Conservation (phyloP, 2,797 vertebrate genomes). For the Rousettus madagascariensis region DNA sequence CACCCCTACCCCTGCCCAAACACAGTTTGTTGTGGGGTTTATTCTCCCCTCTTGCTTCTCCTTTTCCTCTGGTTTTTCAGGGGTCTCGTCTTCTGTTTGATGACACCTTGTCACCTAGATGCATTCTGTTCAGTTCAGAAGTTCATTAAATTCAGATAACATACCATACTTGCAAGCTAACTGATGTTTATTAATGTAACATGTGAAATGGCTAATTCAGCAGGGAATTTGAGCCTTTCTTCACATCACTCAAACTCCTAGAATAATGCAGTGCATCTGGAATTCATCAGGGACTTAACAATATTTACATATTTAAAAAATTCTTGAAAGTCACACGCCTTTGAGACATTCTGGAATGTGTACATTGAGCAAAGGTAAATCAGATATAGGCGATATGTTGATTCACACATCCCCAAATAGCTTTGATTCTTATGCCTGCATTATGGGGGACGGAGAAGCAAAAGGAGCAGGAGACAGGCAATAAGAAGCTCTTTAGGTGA, state of each 20-base stretch:
- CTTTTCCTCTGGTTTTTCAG: neutral
- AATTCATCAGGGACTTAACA: slow-evolving; percentile 66
- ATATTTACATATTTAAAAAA: slow-evolving; percentile 75
- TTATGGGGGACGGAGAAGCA: neutral
- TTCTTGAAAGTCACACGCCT: slow-evolving; percentile 79
- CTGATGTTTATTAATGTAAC: slow-evolving; percentile 78
- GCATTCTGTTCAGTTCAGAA: slow-evolving; percentile 70
- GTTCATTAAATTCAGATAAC: slow-evolving; percentile 77
- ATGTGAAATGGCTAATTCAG: slow-evolving; percentile 59
- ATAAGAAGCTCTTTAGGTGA: neutral
- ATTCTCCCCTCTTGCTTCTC: neutral
- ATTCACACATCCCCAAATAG: slow-evolving; percentile 1
- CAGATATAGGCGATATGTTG: slow-evolving; percentile 47
- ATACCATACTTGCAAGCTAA: slow-evolving; percentile 56
- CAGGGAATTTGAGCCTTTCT: slow-evolving; percentile 61
- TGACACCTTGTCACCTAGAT: slow-evolving; percentile 74
- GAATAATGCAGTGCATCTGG: slow-evolving; percentile 49
- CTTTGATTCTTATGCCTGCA: slow-evolving; percentile 10
- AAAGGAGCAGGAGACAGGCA: neutral
- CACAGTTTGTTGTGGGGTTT: neutral
- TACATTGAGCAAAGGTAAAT: slow-evolving; percentile 61
- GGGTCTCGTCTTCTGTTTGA: slow-evolving; percentile 33
- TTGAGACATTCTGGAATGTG: slow-evolving; percentile 59
- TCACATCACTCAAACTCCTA: slow-evolving; percentile 66
- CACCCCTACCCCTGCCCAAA: neutral